Evolutionary conservation across 2,888 invertebrate genomes (phyloP).

Genomic region (Temnothorax ravouxi): DNA sequence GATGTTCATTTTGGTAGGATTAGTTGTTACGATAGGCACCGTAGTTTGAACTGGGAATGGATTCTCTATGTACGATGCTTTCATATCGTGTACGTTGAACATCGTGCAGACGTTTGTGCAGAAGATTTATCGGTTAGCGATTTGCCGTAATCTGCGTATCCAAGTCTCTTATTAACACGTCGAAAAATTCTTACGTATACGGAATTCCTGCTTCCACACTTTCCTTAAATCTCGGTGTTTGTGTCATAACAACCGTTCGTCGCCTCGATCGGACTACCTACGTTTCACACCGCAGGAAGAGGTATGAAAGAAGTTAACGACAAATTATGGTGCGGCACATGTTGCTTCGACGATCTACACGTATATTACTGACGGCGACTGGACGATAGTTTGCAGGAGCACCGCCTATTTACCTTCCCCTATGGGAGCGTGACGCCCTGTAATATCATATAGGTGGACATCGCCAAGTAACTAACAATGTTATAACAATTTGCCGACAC

Average conservation of each 20-base stretch:
- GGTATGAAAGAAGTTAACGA: slow-evolving; percentile 1
- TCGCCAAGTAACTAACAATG: slow-evolving; percentile 27
- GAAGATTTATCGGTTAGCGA: neutral
- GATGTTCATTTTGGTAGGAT: slow-evolving; percentile 60
- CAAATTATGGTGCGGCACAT: neutral
- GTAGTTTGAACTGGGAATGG: neutral
- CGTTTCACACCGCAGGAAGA: neutral
- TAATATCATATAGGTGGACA: slow-evolving; percentile 39
- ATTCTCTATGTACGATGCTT: neutral
- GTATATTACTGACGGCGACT: slow-evolving; percentile 23
- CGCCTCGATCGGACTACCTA: neutral
- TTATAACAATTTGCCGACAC: slow-evolving; percentile 60
- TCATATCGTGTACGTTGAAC: neutral
- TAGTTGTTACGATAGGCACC: neutral
- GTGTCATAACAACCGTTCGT: neutral
- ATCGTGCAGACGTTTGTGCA: neutral
- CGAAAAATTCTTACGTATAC: neutral
- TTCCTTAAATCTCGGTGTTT: neutral
- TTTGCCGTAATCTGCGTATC: neutral
- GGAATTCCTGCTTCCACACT: neutral
- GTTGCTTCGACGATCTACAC: slow-evolving; percentile 18
- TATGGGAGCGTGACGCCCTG: slow-evolving; percentile 54
- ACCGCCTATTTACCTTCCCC: slow-evolving; percentile 37
- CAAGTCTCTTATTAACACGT: neutral
- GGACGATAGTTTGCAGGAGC: slow-evolving; percentile 2